Evolutionary conservation across 64 coral and sea anemone species (phyloP).

Genomic region (Pachyseris speciosa): DNA sequence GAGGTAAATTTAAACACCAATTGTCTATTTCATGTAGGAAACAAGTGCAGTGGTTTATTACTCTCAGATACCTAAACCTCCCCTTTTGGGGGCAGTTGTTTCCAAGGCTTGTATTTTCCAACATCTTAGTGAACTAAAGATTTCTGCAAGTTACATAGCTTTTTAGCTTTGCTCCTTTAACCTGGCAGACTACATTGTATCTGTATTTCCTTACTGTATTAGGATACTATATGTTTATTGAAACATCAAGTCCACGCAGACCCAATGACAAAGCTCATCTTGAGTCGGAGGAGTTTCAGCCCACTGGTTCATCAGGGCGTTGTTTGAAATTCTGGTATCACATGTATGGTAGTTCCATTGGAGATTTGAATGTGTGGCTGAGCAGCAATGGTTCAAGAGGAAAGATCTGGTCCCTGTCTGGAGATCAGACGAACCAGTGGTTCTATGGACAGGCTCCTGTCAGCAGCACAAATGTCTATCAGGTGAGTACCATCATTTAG

Average conservation of each 20-base stretch:
- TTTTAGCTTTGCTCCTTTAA: too few species aligned
- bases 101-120: too few species aligned
- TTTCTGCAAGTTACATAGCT: too few species aligned
- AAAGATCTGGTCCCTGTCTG: constrained; percentile 43
- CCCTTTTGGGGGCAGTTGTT: too few species aligned
- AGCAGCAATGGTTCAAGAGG: constrained; percentile 54
- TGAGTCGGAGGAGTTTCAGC: constrained; percentile 76
- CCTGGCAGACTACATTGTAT: too few species aligned
- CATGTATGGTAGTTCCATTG: constrained; percentile 81
- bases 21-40: too few species aligned
- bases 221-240: constrained; percentile 97
- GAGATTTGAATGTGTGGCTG: constrained; percentile 75
- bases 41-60: too few species aligned
- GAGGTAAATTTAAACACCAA: too few species aligned
- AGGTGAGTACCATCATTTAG: background rate
- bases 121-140: too few species aligned
- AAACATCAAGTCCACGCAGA: constrained; percentile 72
- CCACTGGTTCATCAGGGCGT: constrained; percentile 60
- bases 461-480: constrained; percentile 59
- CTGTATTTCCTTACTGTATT: background rate
- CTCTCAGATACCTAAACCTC: too few species aligned
- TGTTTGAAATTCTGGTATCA: constrained; percentile 99
- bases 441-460: constrained; percentile 82
- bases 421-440: constrained; percentile 60
- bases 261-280: constrained; percentile 78